A percentile compares a stretch with the other conserved stretches of the same genome.
Evolutionary conservation across 2,797 vertebrate species (phyloP).

Genomic region (Pseudocheirus occidentalis): DNA sequence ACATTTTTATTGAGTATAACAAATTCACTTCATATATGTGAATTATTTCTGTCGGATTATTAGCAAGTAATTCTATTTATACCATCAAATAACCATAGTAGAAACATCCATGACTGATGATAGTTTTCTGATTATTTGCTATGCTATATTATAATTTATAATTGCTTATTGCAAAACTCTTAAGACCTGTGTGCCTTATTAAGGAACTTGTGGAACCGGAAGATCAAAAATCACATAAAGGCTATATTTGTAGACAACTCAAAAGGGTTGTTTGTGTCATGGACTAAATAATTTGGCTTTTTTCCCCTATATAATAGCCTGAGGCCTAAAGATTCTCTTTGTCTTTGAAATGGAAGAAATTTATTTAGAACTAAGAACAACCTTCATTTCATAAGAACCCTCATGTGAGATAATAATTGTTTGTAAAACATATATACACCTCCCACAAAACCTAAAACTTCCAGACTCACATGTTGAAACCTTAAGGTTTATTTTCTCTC

Average conservation of each 20-base stretch:
- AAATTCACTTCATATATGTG: background rate
- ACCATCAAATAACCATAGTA: background rate
- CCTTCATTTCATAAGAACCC: background rate
- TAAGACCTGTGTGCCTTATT: background rate
- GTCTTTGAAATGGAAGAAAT: background rate
- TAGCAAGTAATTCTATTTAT: background rate
- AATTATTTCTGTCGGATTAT: background rate
- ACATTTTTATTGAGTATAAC: background rate
- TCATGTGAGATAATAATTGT: background rate
- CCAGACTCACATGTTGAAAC: background rate
- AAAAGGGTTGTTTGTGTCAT: background rate
- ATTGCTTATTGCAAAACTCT: background rate
- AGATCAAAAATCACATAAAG: background rate
- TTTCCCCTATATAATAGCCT: background rate
- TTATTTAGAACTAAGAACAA: background rate
- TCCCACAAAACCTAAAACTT: background rate
- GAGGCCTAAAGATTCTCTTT: background rate
- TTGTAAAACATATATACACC: background rate
- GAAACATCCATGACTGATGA: background rate
- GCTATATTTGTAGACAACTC: background rate
- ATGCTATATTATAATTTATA: background rate
- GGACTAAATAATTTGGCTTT: background rate
- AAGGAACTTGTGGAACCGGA: background rate
- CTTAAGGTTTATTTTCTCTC: background rate
- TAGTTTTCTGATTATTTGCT: background rate